phyloP scores from a whole-genome alignment of 2,797 vertebrate species.

The Distichodus sexfasciatus region DNA sequence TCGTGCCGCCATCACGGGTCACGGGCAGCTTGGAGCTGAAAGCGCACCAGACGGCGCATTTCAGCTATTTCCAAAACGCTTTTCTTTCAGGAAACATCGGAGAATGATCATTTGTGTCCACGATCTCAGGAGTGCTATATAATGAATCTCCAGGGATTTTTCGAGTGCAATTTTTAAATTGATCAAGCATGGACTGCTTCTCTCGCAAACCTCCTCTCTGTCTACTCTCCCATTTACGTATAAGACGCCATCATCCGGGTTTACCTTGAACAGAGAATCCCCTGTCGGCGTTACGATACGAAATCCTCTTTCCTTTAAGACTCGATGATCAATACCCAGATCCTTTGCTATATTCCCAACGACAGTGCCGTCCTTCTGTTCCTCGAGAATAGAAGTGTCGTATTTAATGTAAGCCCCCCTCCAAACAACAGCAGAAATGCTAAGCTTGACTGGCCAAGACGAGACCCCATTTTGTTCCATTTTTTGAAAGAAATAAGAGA shows the following conservation, averaged over 20 bases:
- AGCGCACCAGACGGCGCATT: slow-evolving; percentile 57
- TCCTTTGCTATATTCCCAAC: slow-evolving; percentile 67
- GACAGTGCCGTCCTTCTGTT: slow-evolving; percentile 59
- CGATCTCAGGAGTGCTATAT: slow-evolving; percentile 69
- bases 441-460: slow-evolving; percentile 30
- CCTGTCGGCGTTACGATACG: slow-evolving; percentile 64
- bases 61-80: slow-evolving; percentile 52
- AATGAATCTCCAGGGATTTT: slow-evolving; percentile 73
- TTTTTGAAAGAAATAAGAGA: neutral
- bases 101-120: slow-evolving; percentile 73
- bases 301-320: slow-evolving; percentile 65
- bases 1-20: slow-evolving; percentile 60
- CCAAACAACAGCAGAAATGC: slow-evolving; percentile 17
- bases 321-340: slow-evolving; percentile 46
- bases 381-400: too few species aligned
- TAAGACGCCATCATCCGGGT: slow-evolving; percentile 70
- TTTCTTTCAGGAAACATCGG: slow-evolving; percentile 55
- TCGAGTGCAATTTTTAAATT: slow-evolving; percentile 72
- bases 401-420: slow-evolving; percentile 38
- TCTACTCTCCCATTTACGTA: slow-evolving; percentile 71
- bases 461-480: slow-evolving; percentile 50
- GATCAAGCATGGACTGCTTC: slow-evolving; percentile 63
- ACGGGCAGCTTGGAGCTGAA: slow-evolving; percentile 70
- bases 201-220: slow-evolving; percentile 70
- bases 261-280: slow-evolving; percentile 68